Evolutionary conservation across 2,888 invertebrate genomes (phyloP), one percentile per base, ranked within the genome.

Genomic region (Sepioteuthis lessoniana): DNA sequence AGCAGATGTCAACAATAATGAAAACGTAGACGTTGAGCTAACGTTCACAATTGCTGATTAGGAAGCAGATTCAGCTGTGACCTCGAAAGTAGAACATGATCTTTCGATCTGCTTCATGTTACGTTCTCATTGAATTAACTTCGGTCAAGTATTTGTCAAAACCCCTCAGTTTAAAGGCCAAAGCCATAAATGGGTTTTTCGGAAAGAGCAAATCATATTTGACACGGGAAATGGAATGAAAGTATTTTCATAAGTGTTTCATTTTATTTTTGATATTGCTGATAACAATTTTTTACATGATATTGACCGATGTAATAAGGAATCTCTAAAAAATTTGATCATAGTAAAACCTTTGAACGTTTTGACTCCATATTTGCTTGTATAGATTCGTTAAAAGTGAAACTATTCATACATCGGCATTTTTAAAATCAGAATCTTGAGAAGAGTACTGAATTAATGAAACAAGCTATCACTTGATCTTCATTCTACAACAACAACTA

Each of bases 71-170:
- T 35, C 76, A 76, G 35, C 35, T 35, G 16, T n/a, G n/a, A n/a
- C n/a, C 16, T 76, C n/a, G 76, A 76, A 76, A 76, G 35, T 16
- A n/a, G 76, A 76, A 76, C 76, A n/a, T 76, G n/a, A n/a, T 76
- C 76, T 76, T 76, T 76, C 76, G 76, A 13, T 76, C 4, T n/a
- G n/a, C 76, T 35, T 35, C 76, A 1, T 76, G 76, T 35, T 35
- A 76, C 76, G n/a, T 35, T n/a, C 76, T 76, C 25, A 76, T 76
- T 76, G n/a, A 76, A 76, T 76, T 76, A 76, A 25, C 76, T 76
- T 76, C 76, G 76, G 76, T 76, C 76, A 76, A 76, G 76, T n/a
- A 76, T 76, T 76, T 76, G 76, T 76, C 76, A 76, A 76, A 76
- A 76, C 13, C 76, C 16, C 76, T 76, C 76, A 76, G 76, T 76